Evolutionary conservation across 2,888 invertebrate species (phyloP).

Genomic region (Cremastinae sp.): DNA sequence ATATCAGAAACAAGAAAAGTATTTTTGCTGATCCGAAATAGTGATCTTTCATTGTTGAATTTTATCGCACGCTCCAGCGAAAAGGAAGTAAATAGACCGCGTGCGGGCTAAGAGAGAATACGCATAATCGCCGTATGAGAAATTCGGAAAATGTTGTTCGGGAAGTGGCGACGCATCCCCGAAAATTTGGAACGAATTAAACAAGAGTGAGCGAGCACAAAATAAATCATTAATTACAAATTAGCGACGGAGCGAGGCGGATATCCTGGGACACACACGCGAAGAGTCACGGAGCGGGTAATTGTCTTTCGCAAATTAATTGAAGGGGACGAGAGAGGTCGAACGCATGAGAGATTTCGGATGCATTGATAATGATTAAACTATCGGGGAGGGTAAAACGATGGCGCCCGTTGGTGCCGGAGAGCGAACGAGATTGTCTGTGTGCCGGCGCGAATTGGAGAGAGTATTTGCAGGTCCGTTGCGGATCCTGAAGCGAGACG

Average conservation of each 20-base stretch:
- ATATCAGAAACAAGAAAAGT: no score
- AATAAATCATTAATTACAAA: conserved; percentile 35
- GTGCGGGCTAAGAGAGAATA: no score
- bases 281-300: conserved; percentile 40
- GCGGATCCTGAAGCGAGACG: conserved; percentile 47
- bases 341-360: conserved; percentile 33
- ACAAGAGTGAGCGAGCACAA: neutral
- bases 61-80: no score
- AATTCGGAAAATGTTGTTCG: no score
- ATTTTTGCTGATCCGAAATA: no score
- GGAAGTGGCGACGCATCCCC: neutral
- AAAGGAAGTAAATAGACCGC: no score
- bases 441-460: conserved; percentile 30
- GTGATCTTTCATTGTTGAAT: no score
- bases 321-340: conserved; percentile 10
- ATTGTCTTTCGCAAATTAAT: conserved; percentile 42
- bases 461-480: conserved; percentile 44
- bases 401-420: conserved; percentile 3
- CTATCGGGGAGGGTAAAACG: conserved; percentile 20
- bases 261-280: no score
- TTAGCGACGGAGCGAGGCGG: conserved; percentile 11
- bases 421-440: conserved; percentile 1
- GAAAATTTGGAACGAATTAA: conserved; percentile 7
- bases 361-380: conserved; percentile 37
- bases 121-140: no score